Conservation (phyloP, 2,888 invertebrate genomes). For the Caenorhabditis sp. region DNA sequence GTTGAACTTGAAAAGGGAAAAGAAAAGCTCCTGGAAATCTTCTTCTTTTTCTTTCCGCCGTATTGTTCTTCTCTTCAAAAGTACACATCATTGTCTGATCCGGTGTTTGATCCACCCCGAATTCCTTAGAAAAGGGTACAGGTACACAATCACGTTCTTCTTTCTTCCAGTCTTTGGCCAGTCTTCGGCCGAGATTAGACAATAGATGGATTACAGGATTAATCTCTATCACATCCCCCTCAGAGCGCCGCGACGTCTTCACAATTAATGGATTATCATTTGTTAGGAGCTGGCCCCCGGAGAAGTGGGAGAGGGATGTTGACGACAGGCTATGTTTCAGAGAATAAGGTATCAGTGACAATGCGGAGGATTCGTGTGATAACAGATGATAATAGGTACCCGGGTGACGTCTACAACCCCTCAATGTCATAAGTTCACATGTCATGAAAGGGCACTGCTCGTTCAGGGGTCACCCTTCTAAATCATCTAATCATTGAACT, state of each 20-base stretch:
- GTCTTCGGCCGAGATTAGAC: not conserved
- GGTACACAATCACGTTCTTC: constrained; percentile 48
- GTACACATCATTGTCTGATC: constrained; percentile 21
- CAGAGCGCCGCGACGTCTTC: not conserved
- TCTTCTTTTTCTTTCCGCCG: not conserved
- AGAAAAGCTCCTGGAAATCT: too few relatives aligned
- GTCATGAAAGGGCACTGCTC: too few relatives aligned
- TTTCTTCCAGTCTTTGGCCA: not conserved
- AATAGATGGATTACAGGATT: constrained; percentile 20
- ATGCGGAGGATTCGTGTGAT: not conserved
- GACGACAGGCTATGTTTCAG: constrained; percentile 1
- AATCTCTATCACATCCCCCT: constrained; percentile 17
- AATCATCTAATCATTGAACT: constrained; percentile 10
- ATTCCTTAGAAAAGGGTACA: constrained; percentile 14
- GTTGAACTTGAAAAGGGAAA: too few relatives aligned
- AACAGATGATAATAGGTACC: not conserved
- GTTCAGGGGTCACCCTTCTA: too few relatives aligned
- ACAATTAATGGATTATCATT: constrained; percentile 57
- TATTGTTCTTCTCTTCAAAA: not conserved
- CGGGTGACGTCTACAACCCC: too few relatives aligned
- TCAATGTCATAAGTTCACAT: too few relatives aligned
- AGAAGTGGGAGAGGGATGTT: constrained; percentile 15
- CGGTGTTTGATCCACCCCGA: constrained; percentile 13
- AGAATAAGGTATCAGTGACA: not conserved
- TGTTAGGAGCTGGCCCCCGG: not conserved